Evolutionary conservation across 1,140 invertebrate genomes (phyloP), one percentile per base, ranked within the genome.

Genomic region (Gonatopus flavifemur): DNA sequence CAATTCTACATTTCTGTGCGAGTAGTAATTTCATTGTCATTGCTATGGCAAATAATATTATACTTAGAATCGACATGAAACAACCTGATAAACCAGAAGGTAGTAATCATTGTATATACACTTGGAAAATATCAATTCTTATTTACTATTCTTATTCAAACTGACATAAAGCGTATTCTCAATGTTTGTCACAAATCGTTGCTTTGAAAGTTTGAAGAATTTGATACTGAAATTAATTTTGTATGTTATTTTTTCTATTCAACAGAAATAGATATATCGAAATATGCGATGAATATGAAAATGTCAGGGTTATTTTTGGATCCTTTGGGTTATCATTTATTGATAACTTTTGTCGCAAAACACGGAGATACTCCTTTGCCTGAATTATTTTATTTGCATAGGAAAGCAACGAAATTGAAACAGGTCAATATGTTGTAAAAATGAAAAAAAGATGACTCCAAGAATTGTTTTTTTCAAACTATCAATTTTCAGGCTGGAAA

Each of bases 21-120:
- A 84, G 87, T 15, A 94, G 86, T 64, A 91, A 94, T 66, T 86
- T 86, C 63, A 79, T 96, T 30, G 85, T 93, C 0, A 83, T 96
- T 44, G 86, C 89, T 1, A 89, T 96, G 86, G 84, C 85, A 18
- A 93, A 93, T 69, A 88, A 89, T 64, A 83, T 86, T 40, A 64
- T 96, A 3, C 82, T 94, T 38, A 78, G 91, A 32, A 88, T 96
- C 51, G 89, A 96, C 76, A 77, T 96, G 52, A 86, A 87, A 54
- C 82, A 88, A 57, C 88, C 90, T 8, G 85, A 89, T 48, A 82
- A 86, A 49, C 82, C 86, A 59, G 87, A 92, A 81, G 89, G 92
- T 94, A 77, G n/a, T n/a, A n/a, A n/a, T n/a, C n/a, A n/a, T n/a
- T n/a, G n/a, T n/a, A n/a, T n/a, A 52, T n/a, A n/a, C n/a, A n/a